Conservation (phyloP, 2,113 vertebrate species). For the Labrus mixtus region DNA sequence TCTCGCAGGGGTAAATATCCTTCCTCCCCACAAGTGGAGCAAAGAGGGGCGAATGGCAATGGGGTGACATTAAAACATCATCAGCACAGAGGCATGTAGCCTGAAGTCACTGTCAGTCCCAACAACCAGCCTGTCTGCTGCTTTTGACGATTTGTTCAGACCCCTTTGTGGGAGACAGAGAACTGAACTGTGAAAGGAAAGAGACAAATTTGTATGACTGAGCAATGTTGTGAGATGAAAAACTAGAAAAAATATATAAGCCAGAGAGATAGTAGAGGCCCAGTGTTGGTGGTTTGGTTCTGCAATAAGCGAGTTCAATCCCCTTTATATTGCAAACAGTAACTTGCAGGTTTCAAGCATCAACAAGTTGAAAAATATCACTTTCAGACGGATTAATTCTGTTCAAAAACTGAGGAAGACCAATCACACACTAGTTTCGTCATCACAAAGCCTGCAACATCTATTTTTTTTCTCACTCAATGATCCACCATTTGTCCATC, state of each 20-base stretch:
- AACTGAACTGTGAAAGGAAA: conserved; percentile 30
- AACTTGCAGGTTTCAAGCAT: no score
- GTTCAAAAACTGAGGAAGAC: no score
- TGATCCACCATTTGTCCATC: no score
- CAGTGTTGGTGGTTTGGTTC: no score
- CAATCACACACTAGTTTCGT: no score
- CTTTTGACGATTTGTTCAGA: conserved; percentile 61
- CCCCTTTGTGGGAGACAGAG: conserved; percentile 66
- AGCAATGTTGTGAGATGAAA: conserved; percentile 10
- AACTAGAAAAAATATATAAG: neutral
- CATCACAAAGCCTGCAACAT: no score
- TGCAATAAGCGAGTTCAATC: no score
- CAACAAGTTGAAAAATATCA: no score
- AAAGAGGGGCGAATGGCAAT: conserved; percentile 43
- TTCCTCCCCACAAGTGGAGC: conserved; percentile 34
- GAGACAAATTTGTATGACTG: neutral
- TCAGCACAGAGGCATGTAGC: conserved; percentile 74
- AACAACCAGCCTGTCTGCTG: conserved; percentile 43
- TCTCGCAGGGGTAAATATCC: conserved; percentile 70
- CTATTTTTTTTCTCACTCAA: no score
- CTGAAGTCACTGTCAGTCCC: conserved; percentile 71
- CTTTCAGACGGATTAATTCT: no score
- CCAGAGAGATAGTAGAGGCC: neutral
- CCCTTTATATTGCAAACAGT: no score
- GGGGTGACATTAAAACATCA: conserved; percentile 80